Percentiles rank a stretch among this genome's conserved stretches.
Conservation (phyloP, 2,113 vertebrate genomes). For the Narcine bancroftii region DNA sequence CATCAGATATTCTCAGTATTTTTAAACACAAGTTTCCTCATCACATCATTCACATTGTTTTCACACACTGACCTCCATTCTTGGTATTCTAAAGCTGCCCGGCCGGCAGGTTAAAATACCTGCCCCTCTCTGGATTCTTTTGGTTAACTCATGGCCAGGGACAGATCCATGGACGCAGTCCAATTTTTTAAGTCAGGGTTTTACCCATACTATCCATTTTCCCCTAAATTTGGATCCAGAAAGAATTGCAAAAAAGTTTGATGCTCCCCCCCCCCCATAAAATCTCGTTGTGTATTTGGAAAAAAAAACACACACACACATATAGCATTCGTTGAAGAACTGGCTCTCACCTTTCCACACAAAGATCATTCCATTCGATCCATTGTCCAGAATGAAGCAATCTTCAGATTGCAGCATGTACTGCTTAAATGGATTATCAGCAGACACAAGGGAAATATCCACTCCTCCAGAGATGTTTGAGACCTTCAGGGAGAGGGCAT, state of each 20-base stretch:
- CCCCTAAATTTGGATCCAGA: background rate
- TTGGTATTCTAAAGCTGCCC: background rate
- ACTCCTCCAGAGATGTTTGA: slow-evolving; percentile 78
- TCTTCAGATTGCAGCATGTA: slow-evolving; percentile 75
- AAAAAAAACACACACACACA: background rate
- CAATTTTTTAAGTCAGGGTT: no score
- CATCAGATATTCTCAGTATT: no score
- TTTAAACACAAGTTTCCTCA: background rate
- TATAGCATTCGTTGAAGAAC: background rate
- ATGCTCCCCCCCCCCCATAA: background rate
- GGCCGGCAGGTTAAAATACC: background rate
- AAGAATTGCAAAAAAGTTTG: background rate
- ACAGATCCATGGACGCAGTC: no score
- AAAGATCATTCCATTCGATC: slow-evolving; percentile 84
- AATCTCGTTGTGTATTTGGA: background rate
- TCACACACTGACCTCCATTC: background rate
- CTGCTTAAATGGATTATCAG: slow-evolving; percentile 91
- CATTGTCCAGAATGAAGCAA: slow-evolving; percentile 94
- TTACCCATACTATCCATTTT: no score
- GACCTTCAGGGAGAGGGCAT: slow-evolving; percentile 57
- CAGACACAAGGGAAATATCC: slow-evolving; percentile 75
- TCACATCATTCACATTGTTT: background rate
- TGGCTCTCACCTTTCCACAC: slow-evolving; percentile 83
- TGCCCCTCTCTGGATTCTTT: background rate
- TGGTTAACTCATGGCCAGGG: background rate